Base-by-base conservation (phyloP, 2,888 invertebrate genomes). In the Allygus modestus region DNA sequence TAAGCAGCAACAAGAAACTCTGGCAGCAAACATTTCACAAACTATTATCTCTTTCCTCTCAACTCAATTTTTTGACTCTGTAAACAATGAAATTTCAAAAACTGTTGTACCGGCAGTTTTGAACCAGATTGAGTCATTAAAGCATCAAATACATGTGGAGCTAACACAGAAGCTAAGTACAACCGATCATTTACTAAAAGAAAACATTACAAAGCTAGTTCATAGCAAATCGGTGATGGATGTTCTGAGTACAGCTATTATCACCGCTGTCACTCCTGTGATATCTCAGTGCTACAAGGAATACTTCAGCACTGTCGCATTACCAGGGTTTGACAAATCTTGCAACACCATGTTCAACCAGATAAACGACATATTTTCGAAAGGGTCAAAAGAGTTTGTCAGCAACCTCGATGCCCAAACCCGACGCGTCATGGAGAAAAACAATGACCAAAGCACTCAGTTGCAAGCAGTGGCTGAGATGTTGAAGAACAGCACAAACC, bases 381-480 rank as follows among this genome's bases (percentile, higher is more conserved):
- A 93, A 87, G 99, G 99, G 82, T 97, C 98, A 9, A 95, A 95
- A 89, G 98, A 98, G 91, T 97, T 98, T 98, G 91, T 82, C n/a
- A 11, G 46, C n/a, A 54, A 54, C 28, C 54, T 81, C 15, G 82
- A 94, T 94, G 91, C 71, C 0, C 79, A 84, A 26, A 51, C 81
- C 0, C 31, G 41, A 26, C 46, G 41, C 0, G 20, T 84, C 26
- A 2, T 54, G 17, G 81, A 84, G 28, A 81, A 84, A 37, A 73
- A 43, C 51, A 71, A 37, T 15, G 84, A 84, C 15, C 58, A 61
- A 28, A 81, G 37, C 11, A 31, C 58, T 41, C 46, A 84, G 23
- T 26, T 84, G 51, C 81, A 84, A 31, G 71, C 33, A 0, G 28
- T 84, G 9, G 43, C 81, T 0, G 84, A 84, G 11, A 37, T 20